These are phyloP conservation scores for Adelges cooleyi DNA, from an alignment of 1,140 invertebrate species.

Conservation along the genomic window DNA sequence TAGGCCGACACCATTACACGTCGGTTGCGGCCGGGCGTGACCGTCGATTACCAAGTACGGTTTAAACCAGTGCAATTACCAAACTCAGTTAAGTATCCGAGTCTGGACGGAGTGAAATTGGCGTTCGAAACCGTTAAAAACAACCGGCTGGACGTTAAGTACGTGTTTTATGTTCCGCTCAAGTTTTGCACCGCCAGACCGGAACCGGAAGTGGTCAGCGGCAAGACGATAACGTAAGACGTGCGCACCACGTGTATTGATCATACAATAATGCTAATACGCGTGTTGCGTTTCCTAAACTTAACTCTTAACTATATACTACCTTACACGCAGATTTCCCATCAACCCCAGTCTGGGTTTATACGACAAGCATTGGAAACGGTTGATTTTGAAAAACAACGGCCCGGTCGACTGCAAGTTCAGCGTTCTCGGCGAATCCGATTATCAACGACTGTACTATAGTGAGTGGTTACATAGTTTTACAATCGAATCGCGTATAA, in stretches of 20 bases:
- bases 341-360: no score
- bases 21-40: background rate
- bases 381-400: constrained; percentile 4
- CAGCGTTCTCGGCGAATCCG: background rate
- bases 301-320: no score
- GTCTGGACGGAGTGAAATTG: background rate
- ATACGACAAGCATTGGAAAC: background rate
- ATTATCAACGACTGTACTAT: background rate
- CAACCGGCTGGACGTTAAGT: background rate
- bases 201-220: constrained; percentile 3
- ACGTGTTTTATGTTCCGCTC: background rate
- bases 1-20: no score
- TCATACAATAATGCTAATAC: background rate
- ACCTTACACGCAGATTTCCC: constrained; percentile 5
- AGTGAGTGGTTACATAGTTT: no score
- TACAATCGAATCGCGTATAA: no score
- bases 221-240: constrained; percentile 11
- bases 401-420: background rate
- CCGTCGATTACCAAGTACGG: background rate
- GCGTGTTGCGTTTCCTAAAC: background rate
- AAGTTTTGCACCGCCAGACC: background rate
- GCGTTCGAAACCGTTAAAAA: constrained; percentile 2
- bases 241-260: background rate
- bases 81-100: background rate
- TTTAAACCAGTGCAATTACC: background rate